phyloP scores from a whole-genome alignment of 2,797 vertebrate species.

The Enteromius viviparus region DNA sequence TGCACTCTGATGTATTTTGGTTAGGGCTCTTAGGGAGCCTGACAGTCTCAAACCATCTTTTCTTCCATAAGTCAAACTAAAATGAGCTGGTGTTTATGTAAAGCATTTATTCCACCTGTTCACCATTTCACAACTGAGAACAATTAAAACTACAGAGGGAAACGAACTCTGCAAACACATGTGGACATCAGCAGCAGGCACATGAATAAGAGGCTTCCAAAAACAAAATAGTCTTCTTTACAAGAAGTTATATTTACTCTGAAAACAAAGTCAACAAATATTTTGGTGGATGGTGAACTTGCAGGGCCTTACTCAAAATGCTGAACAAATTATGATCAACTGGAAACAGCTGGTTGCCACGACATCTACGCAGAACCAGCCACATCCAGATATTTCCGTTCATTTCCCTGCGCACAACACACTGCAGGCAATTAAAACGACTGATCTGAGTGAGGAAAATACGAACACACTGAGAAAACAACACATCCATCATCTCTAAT shows the following conservation, averaged over 20 bases:
- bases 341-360: conserved; percentile 77
- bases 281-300: conserved; percentile 73
- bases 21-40: conserved; percentile 26
- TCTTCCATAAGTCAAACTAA: conserved; percentile 61
- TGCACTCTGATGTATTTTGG: conserved; percentile 41
- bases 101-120: conserved; percentile 72
- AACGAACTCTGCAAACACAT: conserved; percentile 54
- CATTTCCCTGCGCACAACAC: conserved; percentile 51
- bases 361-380: conserved; percentile 41
- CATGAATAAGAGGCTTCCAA: conserved; percentile 34
- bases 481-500: conserved; percentile 79
- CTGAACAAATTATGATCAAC: conserved; percentile 80
- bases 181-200: conserved; percentile 62
- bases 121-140: conserved; percentile 76
- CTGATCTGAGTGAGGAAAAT: conserved; percentile 53
- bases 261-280: conserved; percentile 70
- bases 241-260: conserved; percentile 65
- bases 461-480: conserved; percentile 77
- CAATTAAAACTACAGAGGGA: conserved; percentile 67
- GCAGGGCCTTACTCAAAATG: conserved; percentile 70
- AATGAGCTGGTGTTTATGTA: conserved; percentile 62
- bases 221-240: conserved; percentile 71
- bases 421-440: conserved; percentile 58
- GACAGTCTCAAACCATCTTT: conserved; percentile 54
- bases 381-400: conserved; percentile 59